Evolutionary conservation across 2,113 vertebrate genomes (phyloP).

Genomic region (Poicephalus meyeri): DNA sequence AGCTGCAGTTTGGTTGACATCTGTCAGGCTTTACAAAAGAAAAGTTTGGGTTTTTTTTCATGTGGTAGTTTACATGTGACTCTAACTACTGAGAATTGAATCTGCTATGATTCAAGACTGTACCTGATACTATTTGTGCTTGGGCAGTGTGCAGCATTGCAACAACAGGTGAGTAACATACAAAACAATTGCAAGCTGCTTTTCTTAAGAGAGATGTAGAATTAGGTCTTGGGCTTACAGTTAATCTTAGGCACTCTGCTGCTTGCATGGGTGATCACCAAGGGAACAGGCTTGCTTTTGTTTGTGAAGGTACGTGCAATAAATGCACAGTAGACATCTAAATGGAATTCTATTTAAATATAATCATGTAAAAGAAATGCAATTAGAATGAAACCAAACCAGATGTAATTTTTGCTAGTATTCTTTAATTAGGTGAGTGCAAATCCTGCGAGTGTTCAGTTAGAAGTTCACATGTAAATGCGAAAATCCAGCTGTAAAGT

Average conservation of each 20-base stretch:
- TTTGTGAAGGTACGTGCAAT: background rate
- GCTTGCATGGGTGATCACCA: background rate
- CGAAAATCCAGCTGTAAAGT: constrained; percentile 34
- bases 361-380: background rate
- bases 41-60: background rate
- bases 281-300: background rate
- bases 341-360: background rate
- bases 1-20: background rate
- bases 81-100: background rate
- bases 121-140: background rate
- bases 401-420: constrained; percentile 8
- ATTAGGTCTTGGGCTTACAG: background rate
- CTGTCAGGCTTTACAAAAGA: background rate
- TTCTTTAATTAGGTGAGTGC: constrained; percentile 30
- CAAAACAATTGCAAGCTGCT: background rate
- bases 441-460: background rate
- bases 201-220: background rate
- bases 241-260: background rate
- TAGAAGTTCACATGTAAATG: constrained; percentile 38
- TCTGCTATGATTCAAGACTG: background rate
- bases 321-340: background rate
- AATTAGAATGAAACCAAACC: background rate
- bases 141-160: background rate
- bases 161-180: background rate
- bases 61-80: background rate